Evolutionary conservation across 2,888 invertebrate genomes (phyloP), one percentile per base, ranked within the genome.

Genomic region (Eupithecia vulgata): DNA sequence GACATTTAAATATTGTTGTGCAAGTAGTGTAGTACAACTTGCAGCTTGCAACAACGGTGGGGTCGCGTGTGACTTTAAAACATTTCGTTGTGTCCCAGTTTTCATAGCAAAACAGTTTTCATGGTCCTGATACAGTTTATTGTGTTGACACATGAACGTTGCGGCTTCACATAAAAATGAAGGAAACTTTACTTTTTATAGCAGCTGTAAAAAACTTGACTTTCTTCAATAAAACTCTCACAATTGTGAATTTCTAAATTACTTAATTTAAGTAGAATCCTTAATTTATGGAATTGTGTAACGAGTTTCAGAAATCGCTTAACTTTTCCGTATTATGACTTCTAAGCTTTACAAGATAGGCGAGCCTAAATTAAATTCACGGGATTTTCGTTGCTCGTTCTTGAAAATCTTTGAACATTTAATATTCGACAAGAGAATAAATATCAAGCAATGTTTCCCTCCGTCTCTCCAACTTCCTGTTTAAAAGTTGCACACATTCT

Each of bases 101-200:
- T 77, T 80, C 77, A 79, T 73, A 72, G 71, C 73, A 79, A 78
- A 81, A 81, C 76, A 79, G 74, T 80, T 81, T 83, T 81, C 78
- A 82, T 76, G 76, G 77, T 77, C 59, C 73, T 77, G 74, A 79
- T 78, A 79, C 72, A 75, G 73, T 82, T 83, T 82, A 84, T 81
- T 80, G 77, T 82, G 80, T 81, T 80, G 79, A 81, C 79, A 83
- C 82, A 80, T 81, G 79, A 81, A 79, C 75, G 76, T 74, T 76
- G 79, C 71, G 76, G 75, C 71, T 73, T 74, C 74, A 37, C 75
- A 59, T 77, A 78, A 81, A 80, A 57, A 57, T 57, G n/a, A 57
- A 73, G 45, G 72, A 78, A 68, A 75, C 73, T 69, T 75, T 73
- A 70, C 45, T 72, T 79, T 79, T 82, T 80, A 81, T 76, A 59